These are phyloP conservation scores for Palythoa grandis DNA, from an alignment of 92 coral and sea anemone genomes.

Conservation along the genomic window DNA sequence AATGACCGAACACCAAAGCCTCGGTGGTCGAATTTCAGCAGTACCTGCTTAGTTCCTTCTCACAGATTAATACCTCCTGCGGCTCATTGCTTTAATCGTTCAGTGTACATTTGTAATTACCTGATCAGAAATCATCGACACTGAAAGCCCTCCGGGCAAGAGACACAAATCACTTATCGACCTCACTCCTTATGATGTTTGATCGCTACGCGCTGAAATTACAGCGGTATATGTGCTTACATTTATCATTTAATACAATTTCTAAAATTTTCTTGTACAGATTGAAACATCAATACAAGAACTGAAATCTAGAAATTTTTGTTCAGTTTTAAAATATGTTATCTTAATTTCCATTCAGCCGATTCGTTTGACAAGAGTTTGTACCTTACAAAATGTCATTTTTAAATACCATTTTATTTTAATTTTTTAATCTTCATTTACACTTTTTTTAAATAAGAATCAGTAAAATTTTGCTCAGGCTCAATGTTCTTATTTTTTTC, in stretches of 20 bases:
- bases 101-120: neutral
- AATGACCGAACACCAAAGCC: neutral
- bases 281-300: neutral
- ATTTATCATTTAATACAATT: neutral
- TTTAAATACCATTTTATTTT: too few species aligned
- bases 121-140: conserved; percentile 7
- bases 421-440: too few species aligned
- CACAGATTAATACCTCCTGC: neutral
- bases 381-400: too few species aligned
- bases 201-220: neutral
- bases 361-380: too few species aligned
- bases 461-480: too few species aligned
- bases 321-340: neutral
- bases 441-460: too few species aligned
- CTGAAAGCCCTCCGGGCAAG: neutral
- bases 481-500: too few species aligned
- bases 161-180: neutral
- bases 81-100: neutral
- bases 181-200: neutral
- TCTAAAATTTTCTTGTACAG: neutral
- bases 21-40: neutral
- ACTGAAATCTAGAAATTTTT: neutral
- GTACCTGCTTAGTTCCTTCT: neutral
- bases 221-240: neutral
- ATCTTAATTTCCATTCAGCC: too few species aligned